phyloP scores from a whole-genome alignment of 64 coral and sea anemone genomes.

The Porites australiensis region DNA sequence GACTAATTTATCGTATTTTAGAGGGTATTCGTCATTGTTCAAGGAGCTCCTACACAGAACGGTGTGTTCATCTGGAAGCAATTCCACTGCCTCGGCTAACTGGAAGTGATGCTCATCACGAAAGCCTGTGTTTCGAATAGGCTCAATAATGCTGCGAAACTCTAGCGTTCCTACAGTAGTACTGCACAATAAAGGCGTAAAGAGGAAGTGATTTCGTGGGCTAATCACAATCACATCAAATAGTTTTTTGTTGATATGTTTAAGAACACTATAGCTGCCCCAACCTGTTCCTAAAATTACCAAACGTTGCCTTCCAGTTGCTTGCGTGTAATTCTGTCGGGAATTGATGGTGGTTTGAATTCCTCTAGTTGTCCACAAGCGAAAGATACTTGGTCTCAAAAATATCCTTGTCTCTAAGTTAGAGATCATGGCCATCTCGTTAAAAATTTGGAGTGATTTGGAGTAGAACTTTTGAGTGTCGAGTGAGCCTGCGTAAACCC shows the following conservation, averaged over 20 bases:
- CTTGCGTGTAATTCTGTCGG: neutral
- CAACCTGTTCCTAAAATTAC: constrained; percentile 97
- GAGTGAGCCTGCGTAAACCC: too few relatives aligned
- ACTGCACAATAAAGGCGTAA: constrained; percentile 93
- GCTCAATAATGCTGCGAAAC: constrained; percentile 99
- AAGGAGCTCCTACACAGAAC: constrained; percentile 80
- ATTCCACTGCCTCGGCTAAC: constrained; percentile 78
- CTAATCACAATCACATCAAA: constrained; percentile 98
- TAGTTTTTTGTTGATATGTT: constrained; percentile 94
- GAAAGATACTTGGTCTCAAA: neutral
- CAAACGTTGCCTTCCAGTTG: constrained; percentile 60
- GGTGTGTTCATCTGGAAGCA: constrained; percentile 62
- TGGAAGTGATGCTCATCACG: constrained; percentile 99
- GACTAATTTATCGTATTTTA: constrained; percentile 93
- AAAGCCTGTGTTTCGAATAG: constrained; percentile 94
- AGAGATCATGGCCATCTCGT: too few relatives aligned
- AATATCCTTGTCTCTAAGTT: too few relatives aligned
- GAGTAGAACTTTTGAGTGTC: too few relatives aligned
- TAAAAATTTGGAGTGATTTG: too few relatives aligned
- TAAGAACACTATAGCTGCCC: constrained; percentile 96
- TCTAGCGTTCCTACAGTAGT: constrained; percentile 97
- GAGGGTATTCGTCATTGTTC: constrained; percentile 68
- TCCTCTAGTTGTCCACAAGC: neutral
- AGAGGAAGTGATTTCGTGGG: constrained; percentile 96
- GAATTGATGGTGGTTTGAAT: neutral